Evolutionary conservation across 2,113 vertebrate genomes (phyloP), one percentile per base, ranked within the genome.

Genomic region (Sorex araneus): DNA sequence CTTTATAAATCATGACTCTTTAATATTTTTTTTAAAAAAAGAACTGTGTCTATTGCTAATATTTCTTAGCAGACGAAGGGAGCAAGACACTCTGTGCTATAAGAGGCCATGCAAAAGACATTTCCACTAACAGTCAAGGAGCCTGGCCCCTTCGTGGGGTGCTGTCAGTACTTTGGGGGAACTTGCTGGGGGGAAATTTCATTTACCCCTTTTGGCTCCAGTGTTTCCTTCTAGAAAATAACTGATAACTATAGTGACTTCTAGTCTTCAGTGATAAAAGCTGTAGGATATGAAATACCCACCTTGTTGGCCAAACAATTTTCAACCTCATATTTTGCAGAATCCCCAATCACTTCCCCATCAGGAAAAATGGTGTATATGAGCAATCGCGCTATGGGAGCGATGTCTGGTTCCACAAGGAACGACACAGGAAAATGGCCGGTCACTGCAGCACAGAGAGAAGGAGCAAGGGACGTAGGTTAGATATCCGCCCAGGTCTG

Each of bases 281-380:
- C 28, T 36, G 82, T 66, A 75, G 64, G 19, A 47, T 60, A 32
- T 50, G 2, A 89, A 92, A 36, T 50, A 93, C 94, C 60, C 67
- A 99, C 99, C 98, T 99, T 98, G 97, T 99, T 99, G 23, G 73
- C 94, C 84, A 99, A 98, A 93, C 99, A 99, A 0, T 97, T 97
- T 89, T 98, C 96, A 92, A 98, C 63, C 0, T 95, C 63, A 78
- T 98, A 98, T 96, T 97, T 96, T 75, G 67, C 67, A 95, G 98
- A 98, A 97, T 99, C 99, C 0, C 98, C 99, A 4, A 99, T 96
- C 16, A 97, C 75, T 89, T 99, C 98, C 7, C 97, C 97, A 9
- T 70, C 96, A n/a, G 98, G 97, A 87, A 98, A 96, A 50, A 98
- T 74, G 0, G 98, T 93, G 78, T 98, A 99, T 50, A 99, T 91